Evolutionary conservation across 2,797 vertebrate genomes (phyloP).

Genomic region (Allobates femoralis): DNA sequence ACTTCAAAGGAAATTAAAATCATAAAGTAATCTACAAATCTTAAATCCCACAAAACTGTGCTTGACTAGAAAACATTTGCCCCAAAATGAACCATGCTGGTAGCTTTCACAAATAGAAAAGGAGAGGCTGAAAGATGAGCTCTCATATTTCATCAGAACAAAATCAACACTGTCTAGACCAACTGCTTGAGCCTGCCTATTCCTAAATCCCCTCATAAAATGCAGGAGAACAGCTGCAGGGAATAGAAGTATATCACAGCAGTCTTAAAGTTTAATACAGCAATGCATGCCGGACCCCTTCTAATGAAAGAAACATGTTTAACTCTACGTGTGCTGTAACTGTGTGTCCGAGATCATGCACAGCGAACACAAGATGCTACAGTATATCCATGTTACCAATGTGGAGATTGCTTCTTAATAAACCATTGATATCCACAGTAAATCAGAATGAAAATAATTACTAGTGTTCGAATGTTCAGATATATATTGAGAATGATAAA

Average conservation of each 20-base stretch:
- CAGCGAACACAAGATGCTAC: background rate
- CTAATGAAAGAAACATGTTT: conserved; percentile 58
- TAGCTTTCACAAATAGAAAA: conserved; percentile 49
- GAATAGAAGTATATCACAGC: conserved; percentile 63
- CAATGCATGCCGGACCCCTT: conserved; percentile 62
- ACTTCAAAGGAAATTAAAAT: conserved; percentile 48
- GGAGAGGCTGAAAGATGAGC: conserved; percentile 60
- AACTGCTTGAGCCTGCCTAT: conserved; percentile 64
- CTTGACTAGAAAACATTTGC: conserved; percentile 62
- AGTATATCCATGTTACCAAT: background rate
- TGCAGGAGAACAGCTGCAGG: conserved; percentile 67
- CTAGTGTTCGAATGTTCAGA: background rate
- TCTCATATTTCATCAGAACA: conserved; percentile 62
- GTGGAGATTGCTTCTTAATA: no score
- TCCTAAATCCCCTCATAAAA: conserved; percentile 63
- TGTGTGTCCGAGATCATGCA: background rate
- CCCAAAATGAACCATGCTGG: conserved; percentile 63
- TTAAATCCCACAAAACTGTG: conserved; percentile 55
- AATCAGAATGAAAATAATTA: background rate
- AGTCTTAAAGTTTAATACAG: conserved; percentile 64
- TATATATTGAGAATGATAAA: background rate
- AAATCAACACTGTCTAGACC: conserved; percentile 64
- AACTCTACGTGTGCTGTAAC: conserved; percentile 34
- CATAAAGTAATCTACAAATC: conserved; percentile 47
- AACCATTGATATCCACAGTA: background rate